Evolutionary conservation across 2,113 vertebrate genomes (phyloP).

Genomic region (Carassius gibelio): DNA sequence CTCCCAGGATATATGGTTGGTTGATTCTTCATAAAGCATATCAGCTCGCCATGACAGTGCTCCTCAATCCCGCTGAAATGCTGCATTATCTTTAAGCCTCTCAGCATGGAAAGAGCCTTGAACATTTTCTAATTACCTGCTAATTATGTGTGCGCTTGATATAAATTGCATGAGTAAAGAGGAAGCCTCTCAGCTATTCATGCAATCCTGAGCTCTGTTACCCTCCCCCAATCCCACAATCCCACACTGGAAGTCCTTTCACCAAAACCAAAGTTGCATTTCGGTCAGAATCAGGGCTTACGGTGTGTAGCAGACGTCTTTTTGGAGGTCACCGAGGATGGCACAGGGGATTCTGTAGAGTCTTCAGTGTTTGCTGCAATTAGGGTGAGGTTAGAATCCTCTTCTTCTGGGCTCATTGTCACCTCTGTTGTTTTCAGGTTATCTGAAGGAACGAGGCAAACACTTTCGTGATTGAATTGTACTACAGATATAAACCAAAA

Average conservation of each 20-base stretch:
- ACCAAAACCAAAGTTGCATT: background rate
- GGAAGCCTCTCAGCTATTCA: conserved; percentile 36
- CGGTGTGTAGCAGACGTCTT: background rate
- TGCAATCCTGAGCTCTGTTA: background rate
- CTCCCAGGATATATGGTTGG: conserved; percentile 41
- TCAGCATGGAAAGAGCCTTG: conserved; percentile 32
- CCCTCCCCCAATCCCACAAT: conserved; percentile 20
- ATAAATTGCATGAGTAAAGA: conserved; percentile 31
- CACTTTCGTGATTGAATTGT: background rate
- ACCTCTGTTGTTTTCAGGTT: background rate
- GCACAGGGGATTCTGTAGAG: background rate
- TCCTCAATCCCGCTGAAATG: conserved; percentile 33
- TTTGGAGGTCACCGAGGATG: background rate
- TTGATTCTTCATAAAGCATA: conserved; percentile 52
- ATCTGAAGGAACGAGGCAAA: background rate
- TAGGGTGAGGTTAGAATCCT: background rate
- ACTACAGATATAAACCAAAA: background rate
- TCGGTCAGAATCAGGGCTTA: background rate
- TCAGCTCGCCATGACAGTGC: conserved; percentile 27
- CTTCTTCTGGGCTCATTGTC: background rate
- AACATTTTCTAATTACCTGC: conserved; percentile 56
- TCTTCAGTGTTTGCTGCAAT: background rate
- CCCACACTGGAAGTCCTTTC: background rate
- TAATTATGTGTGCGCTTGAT: conserved; percentile 51
- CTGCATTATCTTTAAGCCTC: conserved; percentile 49